Evolutionary conservation across 64 coral and sea anemone species (phyloP).

Genomic region (Trachythela sp.): DNA sequence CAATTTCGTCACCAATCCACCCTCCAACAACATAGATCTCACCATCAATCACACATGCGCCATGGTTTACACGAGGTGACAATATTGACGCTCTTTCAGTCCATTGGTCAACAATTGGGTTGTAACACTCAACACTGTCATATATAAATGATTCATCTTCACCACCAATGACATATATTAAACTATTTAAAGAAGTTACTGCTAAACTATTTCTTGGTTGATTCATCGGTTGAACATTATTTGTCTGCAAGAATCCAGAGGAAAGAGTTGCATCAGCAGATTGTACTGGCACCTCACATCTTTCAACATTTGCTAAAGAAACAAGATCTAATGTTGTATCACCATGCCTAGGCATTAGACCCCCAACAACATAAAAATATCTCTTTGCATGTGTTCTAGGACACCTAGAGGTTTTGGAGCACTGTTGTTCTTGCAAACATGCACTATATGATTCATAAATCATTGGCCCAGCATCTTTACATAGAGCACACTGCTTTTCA

Average conservation of each 20-base stretch:
- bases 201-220: slow-evolving; percentile 67
- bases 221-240: slow-evolving; percentile 63
- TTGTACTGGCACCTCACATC: no score
- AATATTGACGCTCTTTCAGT: slow-evolving; percentile 52
- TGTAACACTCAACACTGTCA: slow-evolving; percentile 82
- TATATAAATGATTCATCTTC: slow-evolving; percentile 93
- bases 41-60: slow-evolving; percentile 80
- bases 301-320: slow-evolving; percentile 76
- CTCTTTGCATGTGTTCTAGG: slow-evolving; percentile 71
- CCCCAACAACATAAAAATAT: slow-evolving; percentile 83
- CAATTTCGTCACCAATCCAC: slow-evolving; percentile 84
- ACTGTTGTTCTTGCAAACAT: no score
- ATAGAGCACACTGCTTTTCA: no score
- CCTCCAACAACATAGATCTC: slow-evolving; percentile 87
- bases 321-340: slow-evolving; percentile 73
- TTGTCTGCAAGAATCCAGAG: slow-evolving; percentile 65
- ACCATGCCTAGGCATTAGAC: slow-evolving; percentile 60
- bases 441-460: no score
- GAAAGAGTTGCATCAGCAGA: no score
- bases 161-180: slow-evolving; percentile 88
- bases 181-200: slow-evolving; percentile 57
- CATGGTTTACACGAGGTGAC: slow-evolving; percentile 66
- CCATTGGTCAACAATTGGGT: slow-evolving; percentile 72
- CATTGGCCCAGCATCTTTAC: no score
- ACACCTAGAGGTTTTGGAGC: no score